These are phyloP conservation scores for Anseranas semipalmata DNA, from an alignment of 2,113 vertebrate genomes.

Conservation along the genomic window DNA sequence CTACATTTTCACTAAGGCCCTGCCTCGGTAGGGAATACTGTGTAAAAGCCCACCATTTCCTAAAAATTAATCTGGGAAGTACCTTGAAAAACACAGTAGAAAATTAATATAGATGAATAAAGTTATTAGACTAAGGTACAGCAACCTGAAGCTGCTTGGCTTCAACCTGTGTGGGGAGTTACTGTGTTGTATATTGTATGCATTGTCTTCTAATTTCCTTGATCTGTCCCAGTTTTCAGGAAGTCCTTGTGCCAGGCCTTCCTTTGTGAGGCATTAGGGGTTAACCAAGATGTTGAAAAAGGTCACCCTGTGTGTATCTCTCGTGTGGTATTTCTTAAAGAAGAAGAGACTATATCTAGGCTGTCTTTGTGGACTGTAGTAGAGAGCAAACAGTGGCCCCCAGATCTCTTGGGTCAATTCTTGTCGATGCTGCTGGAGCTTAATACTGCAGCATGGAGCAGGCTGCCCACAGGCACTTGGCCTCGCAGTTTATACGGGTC, in stretches of 20 bases:
- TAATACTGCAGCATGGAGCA: neutral
- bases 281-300: neutral
- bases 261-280: neutral
- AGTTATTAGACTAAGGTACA: neutral
- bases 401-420: accelerated
- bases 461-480: neutral
- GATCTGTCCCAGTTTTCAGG: neutral
- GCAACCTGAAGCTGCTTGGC: neutral
- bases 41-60: neutral
- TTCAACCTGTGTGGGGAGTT: neutral
- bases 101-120: neutral
- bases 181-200: accelerated
- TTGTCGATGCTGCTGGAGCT: neutral
- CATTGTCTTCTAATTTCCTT: neutral
- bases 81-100: neutral
- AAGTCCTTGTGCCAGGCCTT: neutral
- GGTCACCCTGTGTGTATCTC: neutral
- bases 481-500: neutral
- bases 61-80: neutral
- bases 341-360: neutral
- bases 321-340: neutral
- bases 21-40: neutral
- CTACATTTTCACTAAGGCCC: neutral
- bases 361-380: neutral
- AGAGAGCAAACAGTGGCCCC: neutral